Evolutionary conservation across 1,140 invertebrate genomes (phyloP).

Genomic region (Drosophila takahashii): DNA sequence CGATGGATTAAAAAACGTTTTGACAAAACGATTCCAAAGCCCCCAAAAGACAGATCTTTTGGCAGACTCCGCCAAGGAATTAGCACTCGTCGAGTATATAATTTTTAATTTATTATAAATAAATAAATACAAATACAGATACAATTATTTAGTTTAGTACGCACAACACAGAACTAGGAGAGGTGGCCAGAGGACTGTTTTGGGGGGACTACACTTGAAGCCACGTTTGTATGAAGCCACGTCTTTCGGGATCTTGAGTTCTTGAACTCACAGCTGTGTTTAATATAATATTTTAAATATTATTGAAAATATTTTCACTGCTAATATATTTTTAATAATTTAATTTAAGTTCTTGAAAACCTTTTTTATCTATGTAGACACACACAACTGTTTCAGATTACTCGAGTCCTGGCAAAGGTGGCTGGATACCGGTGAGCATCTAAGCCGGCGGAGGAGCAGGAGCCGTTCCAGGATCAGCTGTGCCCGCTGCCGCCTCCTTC

Average conservation of each 20-base stretch:
- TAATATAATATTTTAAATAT: neutral
- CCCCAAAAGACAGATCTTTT: constrained; percentile 24
- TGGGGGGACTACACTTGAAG: constrained; percentile 1
- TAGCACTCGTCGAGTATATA: constrained; percentile 50
- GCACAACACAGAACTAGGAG: constrained; percentile 39
- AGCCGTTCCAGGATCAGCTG: constrained; percentile 11
- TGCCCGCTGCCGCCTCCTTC: constrained; percentile 14
- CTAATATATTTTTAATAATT: no score
- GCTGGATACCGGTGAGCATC: neutral
- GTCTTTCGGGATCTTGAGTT: neutral
- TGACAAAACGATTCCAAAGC: constrained; percentile 68
- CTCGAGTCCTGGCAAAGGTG: neutral
- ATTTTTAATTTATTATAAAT: constrained; percentile 79
- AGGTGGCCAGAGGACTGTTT: constrained; percentile 19
- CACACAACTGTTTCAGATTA: no score
- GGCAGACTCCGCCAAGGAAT: constrained; percentile 17
- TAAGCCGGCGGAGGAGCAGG: constrained; percentile 33
- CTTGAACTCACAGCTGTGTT: neutral
- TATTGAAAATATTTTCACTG: no score
- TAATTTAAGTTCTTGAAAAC: no score
- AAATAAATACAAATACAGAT: constrained; percentile 75
- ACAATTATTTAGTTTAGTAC: constrained; percentile 55
- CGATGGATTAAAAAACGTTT: constrained; percentile 71
- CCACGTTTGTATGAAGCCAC: neutral
- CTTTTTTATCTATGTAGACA: no score